Evolutionary conservation across 2,888 invertebrate species (phyloP), one percentile per base, ranked within the genome.

Genomic region (Drosophila putrida): DNA sequence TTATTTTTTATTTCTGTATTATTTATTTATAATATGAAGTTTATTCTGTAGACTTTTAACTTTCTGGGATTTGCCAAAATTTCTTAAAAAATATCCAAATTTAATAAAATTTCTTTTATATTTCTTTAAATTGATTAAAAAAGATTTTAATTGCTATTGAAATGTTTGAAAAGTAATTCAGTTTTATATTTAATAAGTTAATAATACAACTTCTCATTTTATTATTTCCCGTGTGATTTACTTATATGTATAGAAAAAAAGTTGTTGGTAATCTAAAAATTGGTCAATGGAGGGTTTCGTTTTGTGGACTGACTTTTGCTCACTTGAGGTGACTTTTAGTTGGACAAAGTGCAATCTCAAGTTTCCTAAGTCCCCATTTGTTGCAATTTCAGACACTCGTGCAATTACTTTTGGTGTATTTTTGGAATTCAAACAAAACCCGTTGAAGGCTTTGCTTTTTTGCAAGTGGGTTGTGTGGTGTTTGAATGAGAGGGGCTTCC

Each of bases 401-500:
- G 67, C 78, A 84, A 82, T 73, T 82, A 71, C 73, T 73, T 73
- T 54, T 47, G 63, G 57, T 54, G 41, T 31, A 31, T 68, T 71
- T 67, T 80, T 74, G 87, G 76, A 65, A 82, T 78, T 64, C 47
- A 68, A 66, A 20, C 78, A 44, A 53, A 78, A 72, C 69, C 70
- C 67, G 80, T 78, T 77, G 66, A 80, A 78, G 74, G 65, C 69
- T 68, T 63, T 75, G 54, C 68, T 63, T 20, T 20, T 20, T 35
- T 49, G 47, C 50, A 13, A 61, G 46, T 67, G 60, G 38, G 53
- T 20, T 49, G 6, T 35, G 43, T 27, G 51, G 55, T 5, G 28
- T 8, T 28, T 41, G 27, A 36, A 28, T 38, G 31, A 57, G 70
- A 53, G 88, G 84, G 86, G 83, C 88, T 83, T 86, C 87, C 68